Percentiles rank a stretch among this genome's conserved stretches.
Evolutionary conservation across 2,113 vertebrate species (phyloP).

Genomic region (Ceyx margarethae): DNA sequence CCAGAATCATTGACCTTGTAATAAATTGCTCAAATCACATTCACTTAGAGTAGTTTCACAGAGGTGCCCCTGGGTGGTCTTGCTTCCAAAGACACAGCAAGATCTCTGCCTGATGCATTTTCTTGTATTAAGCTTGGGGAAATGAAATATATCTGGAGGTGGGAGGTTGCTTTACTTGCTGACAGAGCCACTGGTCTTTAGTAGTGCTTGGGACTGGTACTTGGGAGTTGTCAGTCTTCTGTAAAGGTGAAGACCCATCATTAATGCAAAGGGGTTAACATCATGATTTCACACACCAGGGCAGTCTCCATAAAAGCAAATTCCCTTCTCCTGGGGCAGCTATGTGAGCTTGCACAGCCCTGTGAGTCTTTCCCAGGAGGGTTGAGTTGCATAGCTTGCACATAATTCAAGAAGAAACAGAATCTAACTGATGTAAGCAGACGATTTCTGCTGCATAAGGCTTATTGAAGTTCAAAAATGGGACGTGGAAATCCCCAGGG

Average conservation of each 20-base stretch:
- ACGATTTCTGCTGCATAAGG: conserved; percentile 15
- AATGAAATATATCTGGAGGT: neutral
- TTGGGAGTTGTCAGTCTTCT: neutral
- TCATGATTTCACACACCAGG: neutral
- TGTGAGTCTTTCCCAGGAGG: neutral
- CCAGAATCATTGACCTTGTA: neutral
- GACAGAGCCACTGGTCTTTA: neutral
- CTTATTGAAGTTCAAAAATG: neutral
- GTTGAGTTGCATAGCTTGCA: neutral
- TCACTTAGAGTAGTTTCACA: neutral
- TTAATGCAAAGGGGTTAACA: neutral
- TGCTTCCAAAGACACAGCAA: neutral
- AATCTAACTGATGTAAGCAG: neutral
- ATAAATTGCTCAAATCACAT: neutral
- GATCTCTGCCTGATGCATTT: neutral
- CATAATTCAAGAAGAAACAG: neutral
- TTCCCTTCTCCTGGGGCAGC: neutral
- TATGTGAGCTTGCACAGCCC: neutral
- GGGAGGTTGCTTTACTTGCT: neutral
- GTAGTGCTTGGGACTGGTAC: accelerated
- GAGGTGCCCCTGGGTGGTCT: conserved; percentile 11
- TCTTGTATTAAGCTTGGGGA: neutral
- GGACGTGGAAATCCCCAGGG: neutral
- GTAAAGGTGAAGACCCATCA: neutral
- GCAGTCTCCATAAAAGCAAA: neutral